Evolutionary conservation across 1,140 invertebrate genomes (phyloP), one percentile per base, ranked within the genome.

Genomic region (Anoplophora glabripennis): DNA sequence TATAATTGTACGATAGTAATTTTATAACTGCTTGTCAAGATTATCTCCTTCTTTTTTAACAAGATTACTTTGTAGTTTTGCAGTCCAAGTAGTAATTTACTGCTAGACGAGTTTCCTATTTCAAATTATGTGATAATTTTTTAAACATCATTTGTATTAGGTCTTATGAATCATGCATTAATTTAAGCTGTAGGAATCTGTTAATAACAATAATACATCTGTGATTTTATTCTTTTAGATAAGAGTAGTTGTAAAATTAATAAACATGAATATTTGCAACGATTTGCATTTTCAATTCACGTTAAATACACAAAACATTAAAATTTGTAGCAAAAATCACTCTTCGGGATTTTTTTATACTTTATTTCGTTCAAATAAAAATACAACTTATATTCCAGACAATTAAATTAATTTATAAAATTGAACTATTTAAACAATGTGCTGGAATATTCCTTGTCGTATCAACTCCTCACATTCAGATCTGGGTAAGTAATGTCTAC

Each of bases 381-480:
- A n/a, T n/a, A n/a, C n/a, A n/a, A n/a, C n/a, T n/a, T n/a, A n/a
- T n/a, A n/a, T n/a, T n/a, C n/a, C n/a, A n/a, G n/a, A n/a, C n/a
- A n/a, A n/a, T n/a, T n/a, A n/a, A n/a, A n/a, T n/a, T n/a, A n/a
- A n/a, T n/a, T n/a, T 28, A 28, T 5, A 28, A 28, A 28, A 28
- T 28, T 28, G 21, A 28, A 28, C 18, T 2, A 40, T 52, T 64
- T 63, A 71, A 21, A 70, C 57, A 58, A 88, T 77, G 72, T 97
- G 94, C 73, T 96, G 86, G 17, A 98, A 81, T 69, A 98, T 84
- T 41, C 94, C 94, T 81, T 96, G 93, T 55, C 92, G 80, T 53
- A 98, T 94, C 0, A 98, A 80, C 45, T 91, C 86, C 77, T 98
- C 94, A 76, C 93, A 95, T 71, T 94, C 89, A 3, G 86, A 83